Evolutionary conservation across 2,888 invertebrate species (phyloP).

Genomic region (Heliconius aoede): DNA sequence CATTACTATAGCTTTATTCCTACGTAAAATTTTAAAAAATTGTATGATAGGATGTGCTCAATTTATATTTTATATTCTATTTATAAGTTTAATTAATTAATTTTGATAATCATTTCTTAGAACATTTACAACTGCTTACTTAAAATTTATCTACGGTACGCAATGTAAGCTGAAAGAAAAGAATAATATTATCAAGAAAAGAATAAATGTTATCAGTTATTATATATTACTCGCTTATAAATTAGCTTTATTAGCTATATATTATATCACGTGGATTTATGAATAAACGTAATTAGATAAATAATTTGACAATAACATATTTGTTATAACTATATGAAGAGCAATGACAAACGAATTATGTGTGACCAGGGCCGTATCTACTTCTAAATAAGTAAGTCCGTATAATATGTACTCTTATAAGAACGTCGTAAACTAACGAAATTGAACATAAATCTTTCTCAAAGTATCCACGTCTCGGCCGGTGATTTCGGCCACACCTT

Average conservation of each 20-base stretch:
- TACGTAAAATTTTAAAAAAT: neutral
- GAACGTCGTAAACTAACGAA: neutral
- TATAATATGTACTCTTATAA: neutral
- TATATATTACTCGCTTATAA: no score
- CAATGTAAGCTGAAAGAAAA: no score
- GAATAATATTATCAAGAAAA: no score
- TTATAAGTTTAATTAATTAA: no score
- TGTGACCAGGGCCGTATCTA: neutral
- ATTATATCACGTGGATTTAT: no score
- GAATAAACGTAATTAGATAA: no score
- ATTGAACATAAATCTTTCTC: constrained; percentile 7
- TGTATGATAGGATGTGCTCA: neutral
- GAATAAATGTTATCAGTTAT: no score
- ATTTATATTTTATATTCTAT: neutral
- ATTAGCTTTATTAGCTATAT: no score
- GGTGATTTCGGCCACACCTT: constrained; percentile 2
- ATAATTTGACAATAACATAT: neutral
- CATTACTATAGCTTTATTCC: neutral
- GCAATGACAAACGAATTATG: neutral
- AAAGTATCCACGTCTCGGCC: neutral
- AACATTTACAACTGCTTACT: no score
- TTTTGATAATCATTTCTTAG: no score
- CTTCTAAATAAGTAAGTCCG: neutral
- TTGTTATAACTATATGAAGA: neutral
- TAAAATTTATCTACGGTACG: no score